phyloP scores from a whole-genome alignment of 2,113 vertebrate genomes.

The Gopherus flavomarginatus region DNA sequence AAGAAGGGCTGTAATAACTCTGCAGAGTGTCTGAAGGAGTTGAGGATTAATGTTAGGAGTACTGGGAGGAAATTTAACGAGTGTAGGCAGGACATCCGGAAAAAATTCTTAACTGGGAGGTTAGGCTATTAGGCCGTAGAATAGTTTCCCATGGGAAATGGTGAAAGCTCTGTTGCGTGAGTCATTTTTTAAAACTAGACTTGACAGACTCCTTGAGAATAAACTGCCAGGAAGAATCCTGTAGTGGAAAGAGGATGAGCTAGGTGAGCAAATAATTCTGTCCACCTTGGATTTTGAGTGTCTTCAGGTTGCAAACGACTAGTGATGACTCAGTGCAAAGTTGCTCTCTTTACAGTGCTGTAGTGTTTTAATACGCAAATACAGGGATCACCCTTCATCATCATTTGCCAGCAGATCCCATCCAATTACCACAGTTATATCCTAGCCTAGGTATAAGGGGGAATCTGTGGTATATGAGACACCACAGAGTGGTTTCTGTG shows the following conservation, averaged over 20 bases:
- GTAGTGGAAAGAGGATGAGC: neutral
- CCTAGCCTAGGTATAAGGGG: neutral
- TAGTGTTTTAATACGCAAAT: neutral
- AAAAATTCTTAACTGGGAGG: rapidly evolving
- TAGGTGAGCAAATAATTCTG: neutral
- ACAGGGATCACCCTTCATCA: neutral
- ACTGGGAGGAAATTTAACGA: neutral
- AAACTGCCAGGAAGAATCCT: neutral
- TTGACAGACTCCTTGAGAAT: neutral
- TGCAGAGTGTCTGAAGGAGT: neutral
- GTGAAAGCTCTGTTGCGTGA: neutral
- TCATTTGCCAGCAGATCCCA: neutral
- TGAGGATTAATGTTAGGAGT: neutral
- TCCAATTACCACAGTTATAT: neutral
- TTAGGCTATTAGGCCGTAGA: neutral
- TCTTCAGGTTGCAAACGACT: neutral
- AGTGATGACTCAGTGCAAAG: neutral
- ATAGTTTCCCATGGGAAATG: neutral
- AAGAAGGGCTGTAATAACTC: neutral
- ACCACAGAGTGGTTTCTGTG: rapidly evolving
- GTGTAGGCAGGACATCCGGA: neutral
- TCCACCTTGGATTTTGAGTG: neutral
- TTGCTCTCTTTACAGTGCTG: neutral
- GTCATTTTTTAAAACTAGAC: rapidly evolving
- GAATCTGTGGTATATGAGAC: neutral